Base-by-base conservation (phyloP, 2,797 vertebrate species). In the Cheracebus regulus region DNA sequence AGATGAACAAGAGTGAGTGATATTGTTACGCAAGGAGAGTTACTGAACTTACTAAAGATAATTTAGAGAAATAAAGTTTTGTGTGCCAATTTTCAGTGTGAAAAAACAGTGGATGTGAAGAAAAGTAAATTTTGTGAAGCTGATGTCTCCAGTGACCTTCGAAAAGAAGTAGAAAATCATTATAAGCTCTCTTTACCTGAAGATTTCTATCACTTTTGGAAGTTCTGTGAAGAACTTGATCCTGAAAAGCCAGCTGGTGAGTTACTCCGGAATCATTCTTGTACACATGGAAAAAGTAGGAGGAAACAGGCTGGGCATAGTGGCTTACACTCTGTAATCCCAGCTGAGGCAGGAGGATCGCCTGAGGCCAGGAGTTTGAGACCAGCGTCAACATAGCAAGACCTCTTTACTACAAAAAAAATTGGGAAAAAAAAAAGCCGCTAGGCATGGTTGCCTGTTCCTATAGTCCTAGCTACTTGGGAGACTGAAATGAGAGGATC, bases 141-240 rank as follows among this genome's bases (percentile, higher is more conserved):
- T 30, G 98, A 98, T n/a, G 96, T 99, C 70, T 86, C 98, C 0
- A 91, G 93, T 1, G 98, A 98, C 26, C 98, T 99, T 83, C 98
- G 98, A 4, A 99, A 99, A 95, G 99, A 99, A 97, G 98, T 99
- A 39, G 98, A 99, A 98, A 97, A 93, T 10, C 98, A 99, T 64
- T 99, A 99, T 97, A 98, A 96, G 41, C 99, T 99, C 58, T 98
- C 98, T 11, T 99, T 99, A 98, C 99, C 99, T 44, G 99, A 99
- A 92, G 99, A 99, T 96, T 99, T 99, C 96, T 99, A 99, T 96
- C 99, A 99, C 81, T 99, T 99, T 89, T 99, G 99, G 99, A 99
- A 99, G 86, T 99, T 99, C 97, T 99, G 99, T 98, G 99, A 99
- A 93, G 98, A 99, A 0, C 98, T 99, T 82, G 97, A 98, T 96